Evolutionary conservation across 2,888 invertebrate species (phyloP), one percentile per base, ranked within the genome.

Genomic region (Dorcus hopei): DNA sequence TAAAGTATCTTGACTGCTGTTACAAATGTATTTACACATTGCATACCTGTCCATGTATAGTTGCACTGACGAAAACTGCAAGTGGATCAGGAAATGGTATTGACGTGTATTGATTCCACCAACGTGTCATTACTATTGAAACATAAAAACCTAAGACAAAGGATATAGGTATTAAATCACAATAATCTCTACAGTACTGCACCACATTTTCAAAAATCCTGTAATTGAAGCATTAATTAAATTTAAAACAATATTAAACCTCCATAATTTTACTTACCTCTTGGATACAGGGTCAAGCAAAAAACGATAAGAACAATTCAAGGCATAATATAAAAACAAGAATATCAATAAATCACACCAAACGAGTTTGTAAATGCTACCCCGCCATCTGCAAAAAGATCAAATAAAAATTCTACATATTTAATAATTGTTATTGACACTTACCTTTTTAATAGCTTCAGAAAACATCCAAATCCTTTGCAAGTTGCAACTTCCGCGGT

Each of bases 81-180:
- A 90, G 85, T 9, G 90, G 88, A 80, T 94, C 93, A 0, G 93
- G 93, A 88, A 91, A 92, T 2, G 94, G 93, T 70, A 93, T 92
- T 8, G 80, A 74, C 55, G 85, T 88, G 74, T 92, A 93, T 76
- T 93, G 93, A 74, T 83, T 87, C 93, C 93, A 93, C 95, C 95
- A 96, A 70, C 96, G 84, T 58, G 89, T 90, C 88, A 95, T 94
- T 51, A 96, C 94, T 66, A 95, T 88, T 6, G 91, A 89, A 53
- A 96, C 95, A 80, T 95, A 96, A 81, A 96, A 96, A 68, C 96
- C 95, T 68, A 96, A 83, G 59, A 96, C 94, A 78, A 96, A 96
- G 4, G 95, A 94, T 65, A 96, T 78, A 9, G 96, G 96, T 70
- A 96, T 95, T 68, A 94, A 85, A 79, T 89, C 90, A 68, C 89